These are phyloP conservation scores for Agonopterix alstromeriana DNA, from an alignment of 2,888 invertebrate species.

Conservation along the genomic window DNA sequence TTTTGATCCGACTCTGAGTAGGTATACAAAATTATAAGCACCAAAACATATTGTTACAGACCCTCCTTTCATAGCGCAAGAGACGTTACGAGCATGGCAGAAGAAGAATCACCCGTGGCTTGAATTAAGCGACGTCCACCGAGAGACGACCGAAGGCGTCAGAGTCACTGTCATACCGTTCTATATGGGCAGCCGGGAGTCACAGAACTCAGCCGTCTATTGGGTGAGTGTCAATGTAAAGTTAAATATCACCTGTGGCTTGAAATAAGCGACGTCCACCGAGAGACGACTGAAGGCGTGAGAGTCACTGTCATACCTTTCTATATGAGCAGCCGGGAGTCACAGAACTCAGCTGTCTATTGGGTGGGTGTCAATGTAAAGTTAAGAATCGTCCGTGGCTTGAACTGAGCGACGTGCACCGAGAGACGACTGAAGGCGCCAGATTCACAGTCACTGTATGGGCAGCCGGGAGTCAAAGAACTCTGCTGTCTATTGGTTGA, in stretches of 20 bases:
- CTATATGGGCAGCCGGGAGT: conserved; percentile 96
- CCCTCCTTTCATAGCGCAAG: conserved; percentile 91
- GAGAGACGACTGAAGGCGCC: conserved; percentile 97
- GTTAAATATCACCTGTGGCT: conserved; percentile 98
- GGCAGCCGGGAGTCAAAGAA: conserved; percentile 94
- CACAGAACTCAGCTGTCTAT: conserved; percentile 93
- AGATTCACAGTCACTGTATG: conserved; percentile 98
- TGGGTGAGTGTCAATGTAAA: conserved; percentile 93
- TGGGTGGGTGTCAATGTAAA: conserved; percentile 79
- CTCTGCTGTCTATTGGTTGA: conserved; percentile 90
- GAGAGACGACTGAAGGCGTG: conserved; percentile 97
- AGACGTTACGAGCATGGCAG: conserved; percentile 96
- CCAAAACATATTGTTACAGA: conserved; percentile 62
- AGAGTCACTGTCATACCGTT: conserved; percentile 99
- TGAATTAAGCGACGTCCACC: conserved; percentile 96
- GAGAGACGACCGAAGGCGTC: conserved; percentile 97
- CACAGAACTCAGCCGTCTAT: conserved; percentile 93
- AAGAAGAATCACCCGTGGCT: conserved; percentile 98
- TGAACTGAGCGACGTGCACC: conserved; percentile 96
- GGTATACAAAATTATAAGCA: too few relatives aligned
- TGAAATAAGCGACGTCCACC: conserved; percentile 96
- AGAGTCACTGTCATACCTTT: conserved; percentile 99
- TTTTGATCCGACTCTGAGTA: too few relatives aligned
- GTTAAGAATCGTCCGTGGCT: conserved; percentile 96
- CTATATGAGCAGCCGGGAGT: conserved; percentile 96